A percentile compares a stretch with the other conserved stretches of the same genome.
phyloP scores from a whole-genome alignment of 1,140 invertebrate species.

The Melipona quadrifasciata region DNA sequence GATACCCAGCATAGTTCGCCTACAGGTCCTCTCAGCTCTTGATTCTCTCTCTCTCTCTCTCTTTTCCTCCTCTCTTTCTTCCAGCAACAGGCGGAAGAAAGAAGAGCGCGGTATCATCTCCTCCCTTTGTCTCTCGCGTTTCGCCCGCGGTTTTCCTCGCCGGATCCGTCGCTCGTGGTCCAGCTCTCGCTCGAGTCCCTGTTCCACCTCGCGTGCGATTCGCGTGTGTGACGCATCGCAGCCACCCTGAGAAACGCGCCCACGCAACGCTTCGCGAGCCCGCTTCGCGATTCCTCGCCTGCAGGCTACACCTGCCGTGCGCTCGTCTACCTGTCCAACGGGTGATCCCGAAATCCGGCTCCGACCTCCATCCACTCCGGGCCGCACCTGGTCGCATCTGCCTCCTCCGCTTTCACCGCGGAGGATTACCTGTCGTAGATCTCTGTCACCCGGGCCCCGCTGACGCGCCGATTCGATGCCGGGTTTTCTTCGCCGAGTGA shows the following conservation, averaged over 20 bases:
- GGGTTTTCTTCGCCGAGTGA: constrained; percentile 30
- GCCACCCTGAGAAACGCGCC: constrained; percentile 79
- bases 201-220: constrained; percentile 66
- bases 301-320: constrained; percentile 75
- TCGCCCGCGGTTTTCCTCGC: neutral
- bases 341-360: constrained; percentile 60
- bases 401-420: constrained; percentile 37
- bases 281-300: constrained; percentile 70
- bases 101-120: constrained; percentile 36
- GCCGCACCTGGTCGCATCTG: constrained; percentile 18
- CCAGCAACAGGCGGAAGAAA: constrained; percentile 4
- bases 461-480: constrained; percentile 4
- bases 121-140: constrained; percentile 31
- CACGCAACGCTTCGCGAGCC: constrained; percentile 69
- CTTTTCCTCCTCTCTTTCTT: neutral
- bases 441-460: constrained; percentile 15
- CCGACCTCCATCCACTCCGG: neutral
- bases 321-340: constrained; percentile 47
- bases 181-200: constrained; percentile 44
- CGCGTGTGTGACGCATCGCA: constrained; percentile 76
- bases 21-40: constrained; percentile 74
- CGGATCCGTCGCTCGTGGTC: constrained; percentile 20
- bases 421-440: constrained; percentile 1
- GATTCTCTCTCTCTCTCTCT: constrained; percentile 34
- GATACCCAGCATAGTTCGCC: constrained; percentile 80